Evolutionary conservation across 2,888 invertebrate species (phyloP), one percentile per base, ranked within the genome.

Genomic region (Sisyra nigra): DNA sequence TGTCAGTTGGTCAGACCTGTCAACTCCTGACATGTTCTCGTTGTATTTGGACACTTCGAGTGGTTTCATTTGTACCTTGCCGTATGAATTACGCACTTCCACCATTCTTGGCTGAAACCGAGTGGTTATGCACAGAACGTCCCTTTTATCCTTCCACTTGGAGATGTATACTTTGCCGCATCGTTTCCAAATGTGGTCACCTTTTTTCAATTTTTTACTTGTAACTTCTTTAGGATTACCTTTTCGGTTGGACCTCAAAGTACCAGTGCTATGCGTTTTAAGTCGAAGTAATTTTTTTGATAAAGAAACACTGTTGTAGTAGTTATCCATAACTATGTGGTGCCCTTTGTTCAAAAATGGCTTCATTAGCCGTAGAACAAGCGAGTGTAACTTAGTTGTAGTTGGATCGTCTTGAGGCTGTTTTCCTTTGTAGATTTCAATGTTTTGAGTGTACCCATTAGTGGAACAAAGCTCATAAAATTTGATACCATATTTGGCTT

Each of bases 1-100:
- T 35, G 51, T 51, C 51, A 56, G 54, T 46, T 55, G 56, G 47
- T 55, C 54, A 39, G 46, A 41, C 32, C 51, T 45, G 49, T 54
- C 52, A 42, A 54, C 49, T 33, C 51, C 50, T 32, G 45, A 50
- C 49, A 53, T 53, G 47, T 52, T 46, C 45, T 46, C 33, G 7
- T 24, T 24, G 7, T 24, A 24, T 5, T 24, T 24, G 5, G 7
- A 48, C 50, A 51, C 47, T 50, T 49, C 47, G 47, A 47, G 44
- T 46, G 47, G 48, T 49, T 49, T 48, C 47, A 44, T 49, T 42
- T 49, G 47, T 47, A 47, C 47, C 46, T 47, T 47, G 42, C 46
- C 44, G 46, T 44, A 44, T 33, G 42, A 32, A 38, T 47, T 48
- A 45, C 33, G 34, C 33, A 44, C 37, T 39, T 47, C 45, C 32